Conservation (phyloP, 2,888 invertebrate species). For the Baronia brevicornis region DNA sequence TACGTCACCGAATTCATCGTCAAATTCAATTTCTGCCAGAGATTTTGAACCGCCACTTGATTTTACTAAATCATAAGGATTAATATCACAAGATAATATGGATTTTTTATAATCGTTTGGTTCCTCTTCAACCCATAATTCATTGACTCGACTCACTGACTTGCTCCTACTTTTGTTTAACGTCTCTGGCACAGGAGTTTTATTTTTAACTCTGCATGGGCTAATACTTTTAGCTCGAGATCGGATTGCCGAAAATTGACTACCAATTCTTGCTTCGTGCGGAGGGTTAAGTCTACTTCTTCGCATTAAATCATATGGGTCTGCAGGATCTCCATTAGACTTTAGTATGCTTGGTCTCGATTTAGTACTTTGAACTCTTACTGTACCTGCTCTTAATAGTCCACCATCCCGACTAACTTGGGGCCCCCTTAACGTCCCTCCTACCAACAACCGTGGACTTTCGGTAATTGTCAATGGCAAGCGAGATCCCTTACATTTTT, state of each 20-base stretch:
- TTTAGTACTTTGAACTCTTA: constrained; percentile 76
- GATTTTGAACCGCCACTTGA: constrained; percentile 61
- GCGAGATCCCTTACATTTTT: constrained; percentile 88
- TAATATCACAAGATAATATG: constrained; percentile 88
- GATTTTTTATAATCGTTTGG: constrained; percentile 75
- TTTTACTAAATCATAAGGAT: constrained; percentile 88
- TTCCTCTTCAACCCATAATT: constrained; percentile 64
- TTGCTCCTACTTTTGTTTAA: constrained; percentile 60
- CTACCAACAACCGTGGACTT: constrained; percentile 61
- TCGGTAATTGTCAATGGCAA: constrained; percentile 81
- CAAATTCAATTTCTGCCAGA: constrained; percentile 67
- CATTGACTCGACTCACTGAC: constrained; percentile 65
- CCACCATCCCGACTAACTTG: constrained; percentile 62
- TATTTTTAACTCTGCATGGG: constrained; percentile 72
- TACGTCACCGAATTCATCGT: constrained; percentile 66
- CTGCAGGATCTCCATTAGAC: constrained; percentile 66
- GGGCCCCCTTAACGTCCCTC: constrained; percentile 79
- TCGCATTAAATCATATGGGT: constrained; percentile 90
- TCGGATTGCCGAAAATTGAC: constrained; percentile 65
- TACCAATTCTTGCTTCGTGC: constrained; percentile 69
- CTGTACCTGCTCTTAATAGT: constrained; percentile 77
- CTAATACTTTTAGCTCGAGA: constrained; percentile 75
- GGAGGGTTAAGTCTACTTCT: constrained; percentile 83
- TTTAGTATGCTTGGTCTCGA: constrained; percentile 80
- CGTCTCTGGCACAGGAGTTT: constrained; percentile 64